Evolutionary conservation across 2,888 invertebrate genomes (phyloP), one percentile per base, ranked within the genome.

Genomic region (Drosophila lutescens): DNA sequence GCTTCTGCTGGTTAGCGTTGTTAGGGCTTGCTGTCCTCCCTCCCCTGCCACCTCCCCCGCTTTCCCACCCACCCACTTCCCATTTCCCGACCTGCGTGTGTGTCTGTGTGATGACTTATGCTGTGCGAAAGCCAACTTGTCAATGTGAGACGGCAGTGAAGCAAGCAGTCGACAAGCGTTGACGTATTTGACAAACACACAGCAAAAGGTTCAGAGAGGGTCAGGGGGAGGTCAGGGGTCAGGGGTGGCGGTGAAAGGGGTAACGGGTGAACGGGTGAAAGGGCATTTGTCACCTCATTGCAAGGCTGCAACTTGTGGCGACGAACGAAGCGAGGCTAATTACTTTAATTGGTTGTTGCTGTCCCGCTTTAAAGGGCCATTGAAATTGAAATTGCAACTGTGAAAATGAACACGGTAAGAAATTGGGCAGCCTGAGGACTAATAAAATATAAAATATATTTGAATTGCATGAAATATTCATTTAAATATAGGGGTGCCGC

Each of bases 161-260:
- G 79, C 86, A 74, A 72, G 83, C 86, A 78, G 74, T 66, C 86
- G 83, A 77, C 82, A 87, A 81, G 82, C 88, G 83, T 82, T 83
- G 88, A 83, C 86, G 83, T 88, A 77, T 88, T 77, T 86, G 86
- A 86, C 83, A 88, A 88, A 86, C 86, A 82, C 76, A 62, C 80
- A 10, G 41, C 40, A 17, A n/a, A 23, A 12, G 38, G 40, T 13
- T n/a, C n/a, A 43, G 13, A 26, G 50, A n/a, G 50, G 13, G 7
- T 7, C 9, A 9, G 12, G 20, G 20, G n/a, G n/a, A 15, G 34
- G 13, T 10, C 12, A 26, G n/a, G 50, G 60, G 26, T 32, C 13
- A 38, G 15, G 30, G 38, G 30, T 30, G 6, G 10, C 17, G 46
- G 9, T 13, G 20, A 41, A 7, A 2, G 41, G 30, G 30, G 30